Percentiles rank a stretch among this genome's conserved stretches.
phyloP scores from a whole-genome alignment of 2,888 invertebrate species.

The Caenorhabditis sp. region DNA sequence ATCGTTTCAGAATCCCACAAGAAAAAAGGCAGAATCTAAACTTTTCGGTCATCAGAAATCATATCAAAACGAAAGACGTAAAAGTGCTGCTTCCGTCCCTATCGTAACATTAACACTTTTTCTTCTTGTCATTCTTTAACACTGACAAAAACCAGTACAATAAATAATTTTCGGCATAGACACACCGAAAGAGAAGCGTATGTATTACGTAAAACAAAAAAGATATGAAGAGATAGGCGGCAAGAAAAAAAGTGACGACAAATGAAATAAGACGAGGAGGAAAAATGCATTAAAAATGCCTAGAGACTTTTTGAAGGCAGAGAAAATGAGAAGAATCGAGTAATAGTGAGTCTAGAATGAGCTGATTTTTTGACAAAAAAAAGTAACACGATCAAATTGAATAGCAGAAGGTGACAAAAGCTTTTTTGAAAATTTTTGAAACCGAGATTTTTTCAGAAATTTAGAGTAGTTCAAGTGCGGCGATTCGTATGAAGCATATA shows the following conservation, averaged over 20 bases:
- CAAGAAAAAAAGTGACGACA: conserved; percentile 9
- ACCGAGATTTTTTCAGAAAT: no score
- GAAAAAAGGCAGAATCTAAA: no score
- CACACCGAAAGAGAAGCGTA: conserved; percentile 2
- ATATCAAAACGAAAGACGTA: conserved; percentile 17
- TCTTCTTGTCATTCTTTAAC: background rate
- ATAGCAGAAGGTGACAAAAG: no score
- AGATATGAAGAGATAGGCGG: background rate
- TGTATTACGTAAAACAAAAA: background rate
- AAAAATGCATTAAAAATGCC: conserved; percentile 28
- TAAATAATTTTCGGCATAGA: conserved; percentile 28
- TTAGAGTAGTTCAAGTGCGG: no score
- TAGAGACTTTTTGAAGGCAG: background rate
- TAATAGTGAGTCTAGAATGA: background rate
- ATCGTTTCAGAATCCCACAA: no score
- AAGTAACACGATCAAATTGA: background rate
- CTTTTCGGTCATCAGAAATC: conserved; percentile 12
- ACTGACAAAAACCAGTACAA: conserved; percentile 44
- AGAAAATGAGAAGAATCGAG: background rate
- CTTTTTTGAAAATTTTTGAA: no score
- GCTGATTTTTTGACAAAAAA: no score
- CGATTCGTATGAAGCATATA: no score
- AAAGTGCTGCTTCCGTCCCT: conserved; percentile 17
- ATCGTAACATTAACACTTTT: conserved; percentile 7
- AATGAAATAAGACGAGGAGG: background rate